Base-by-base conservation (phyloP, 2,888 invertebrate genomes). In the Doris montereyensis region DNA sequence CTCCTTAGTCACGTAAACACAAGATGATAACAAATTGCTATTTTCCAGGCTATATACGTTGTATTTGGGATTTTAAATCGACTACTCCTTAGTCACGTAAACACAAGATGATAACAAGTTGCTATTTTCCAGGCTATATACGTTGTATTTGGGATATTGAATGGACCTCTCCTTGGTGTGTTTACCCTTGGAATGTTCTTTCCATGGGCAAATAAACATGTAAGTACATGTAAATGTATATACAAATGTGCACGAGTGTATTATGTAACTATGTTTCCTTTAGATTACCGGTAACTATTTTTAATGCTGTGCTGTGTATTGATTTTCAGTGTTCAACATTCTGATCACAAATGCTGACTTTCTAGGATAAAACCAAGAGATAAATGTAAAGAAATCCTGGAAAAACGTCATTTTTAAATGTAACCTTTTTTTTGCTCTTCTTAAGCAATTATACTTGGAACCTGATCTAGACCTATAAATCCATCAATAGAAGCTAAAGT, bases 131-230 rank as follows among this genome's bases (percentile, higher is more conserved):
- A 82, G 82, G 82, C 82, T 26, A 74, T 78, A 17, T 82, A 82
- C 58, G 24, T 74, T 0, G 76, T 78, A 71, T 91, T 91, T 80
- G 91, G 91, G 3, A 89, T 91, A 84, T 84, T 91, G 1, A 90
- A 90, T n/a, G 91, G 91, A 17, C 91, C 91, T 2, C 82, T 90
- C 70, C 83, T 91, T 4, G 91, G 91, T n/a, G 81, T 91, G 13
- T 91, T 91, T 78, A 89, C 90, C 0, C 85, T 91, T 13, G 91
- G 91, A 30, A 90, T 92, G 86, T 83, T 92, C n/a, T 89, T 90
- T 78, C 91, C 96, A 67, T 96, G 90, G 87, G 89, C 89, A 17
- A 91, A 91, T 78, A 83, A 83, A 74, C 86, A 86, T 85, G 91
- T 90, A 84, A 35, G 83, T 80, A n/a, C n/a, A n/a, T n/a, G n/a